Base-by-base conservation (phyloP, 2,888 invertebrate species). In the Alentia gelatinosa region DNA sequence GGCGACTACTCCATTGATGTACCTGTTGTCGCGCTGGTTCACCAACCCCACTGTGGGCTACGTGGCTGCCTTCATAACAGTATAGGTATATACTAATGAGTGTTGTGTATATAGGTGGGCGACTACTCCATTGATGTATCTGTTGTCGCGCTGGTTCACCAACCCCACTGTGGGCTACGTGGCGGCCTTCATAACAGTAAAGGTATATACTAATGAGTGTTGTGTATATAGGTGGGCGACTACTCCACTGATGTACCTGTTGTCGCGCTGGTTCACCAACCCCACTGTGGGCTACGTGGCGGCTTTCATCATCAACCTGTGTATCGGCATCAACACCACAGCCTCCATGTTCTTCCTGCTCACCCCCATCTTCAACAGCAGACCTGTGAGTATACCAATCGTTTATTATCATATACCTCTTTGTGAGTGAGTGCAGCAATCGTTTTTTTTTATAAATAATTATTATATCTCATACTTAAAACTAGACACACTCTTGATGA, bases 121-220 rank as follows among this genome's bases (percentile, higher is more conserved):
- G 0, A 94, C 95, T n/a, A 94, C 96, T 23, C 95, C 96, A 7
- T 90, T 95, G 90, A 94, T 95, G 91, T 96, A 96, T 93, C 93
- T 95, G 56, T 92, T 94, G 35, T 93, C 94, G 40, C 94, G 94
- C 79, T 90, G 95, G n/a, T 96, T 96, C 93, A 94, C 93, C 47
- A 95, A 95, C 79, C 93, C 95, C 0, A 94, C 95, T 26, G 92
- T 96, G 33, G 96, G 96, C 0, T 96, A 96, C 93, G 95, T 96
- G 94, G 94, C 95, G 5, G 91, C 95, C 40, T 96, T 96, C 94
- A 95, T 96, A n/a, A n/a, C n/a, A n/a, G n/a, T n/a, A n/a, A n/a
- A n/a, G n/a, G n/a, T n/a, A n/a, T n/a, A n/a, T n/a, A n/a, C n/a
- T n/a, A n/a, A n/a, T n/a, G 7, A 47, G 19, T 68, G 3, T 23